Evolutionary conservation across 1,140 invertebrate species (phyloP).

Genomic region (Vanessa atalanta): DNA sequence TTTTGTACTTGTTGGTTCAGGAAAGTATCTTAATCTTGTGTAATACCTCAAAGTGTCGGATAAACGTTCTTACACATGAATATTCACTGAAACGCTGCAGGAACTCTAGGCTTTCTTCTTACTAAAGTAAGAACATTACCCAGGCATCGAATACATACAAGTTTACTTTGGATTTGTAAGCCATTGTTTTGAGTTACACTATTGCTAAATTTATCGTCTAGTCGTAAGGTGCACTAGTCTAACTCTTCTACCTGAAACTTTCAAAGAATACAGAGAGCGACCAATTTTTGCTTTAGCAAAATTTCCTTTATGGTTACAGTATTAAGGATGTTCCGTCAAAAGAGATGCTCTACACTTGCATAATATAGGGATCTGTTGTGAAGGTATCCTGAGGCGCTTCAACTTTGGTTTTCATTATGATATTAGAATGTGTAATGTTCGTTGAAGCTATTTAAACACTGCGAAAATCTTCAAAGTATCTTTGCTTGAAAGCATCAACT

Average conservation of each 20-base stretch:
- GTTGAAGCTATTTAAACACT: constrained; percentile 35
- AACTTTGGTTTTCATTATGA: constrained; percentile 46
- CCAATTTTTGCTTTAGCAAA: background rate
- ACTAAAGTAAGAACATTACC: too few relatives aligned
- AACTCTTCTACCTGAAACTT: constrained; percentile 33
- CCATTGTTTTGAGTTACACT: background rate
- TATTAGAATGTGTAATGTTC: constrained; percentile 44
- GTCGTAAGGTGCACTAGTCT: constrained; percentile 5
- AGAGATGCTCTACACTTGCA: background rate
- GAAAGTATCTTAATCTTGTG: too few relatives aligned
- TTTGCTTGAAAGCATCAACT: constrained; percentile 25
- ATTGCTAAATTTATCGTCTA: background rate
- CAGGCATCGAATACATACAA: background rate
- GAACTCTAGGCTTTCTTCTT: too few relatives aligned
- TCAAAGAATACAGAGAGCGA: constrained; percentile 9
- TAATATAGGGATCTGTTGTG: background rate
- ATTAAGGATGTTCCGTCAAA: constrained; percentile 3
- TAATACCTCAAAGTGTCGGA: too few relatives aligned
- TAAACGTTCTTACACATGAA: too few relatives aligned
- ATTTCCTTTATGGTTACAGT: background rate
- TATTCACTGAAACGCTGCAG: too few relatives aligned
- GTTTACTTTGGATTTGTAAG: background rate
- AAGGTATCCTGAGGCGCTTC: constrained; percentile 27
- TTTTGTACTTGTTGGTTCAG: too few relatives aligned
- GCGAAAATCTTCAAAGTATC: constrained; percentile 39